phyloP scores from a whole-genome alignment of 2,888 invertebrate genomes.

The Aphelenchoides bicaudatus region DNA sequence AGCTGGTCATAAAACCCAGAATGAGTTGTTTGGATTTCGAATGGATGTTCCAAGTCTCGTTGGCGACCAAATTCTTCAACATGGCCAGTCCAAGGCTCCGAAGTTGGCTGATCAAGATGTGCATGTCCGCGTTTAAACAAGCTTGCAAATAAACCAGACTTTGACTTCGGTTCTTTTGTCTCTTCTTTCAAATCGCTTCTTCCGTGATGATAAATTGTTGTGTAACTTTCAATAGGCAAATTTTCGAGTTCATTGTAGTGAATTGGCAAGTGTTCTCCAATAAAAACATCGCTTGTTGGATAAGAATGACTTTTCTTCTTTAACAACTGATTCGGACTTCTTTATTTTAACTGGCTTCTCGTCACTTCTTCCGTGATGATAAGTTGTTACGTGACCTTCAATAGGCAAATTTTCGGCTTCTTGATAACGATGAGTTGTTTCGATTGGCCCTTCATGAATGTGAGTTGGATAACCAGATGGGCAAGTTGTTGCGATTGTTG shows the following conservation, averaged over 20 bases:
- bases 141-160: not conserved
- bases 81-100: no score
- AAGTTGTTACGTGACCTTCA: not conserved
- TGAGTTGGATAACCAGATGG: not conserved
- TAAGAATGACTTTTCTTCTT: not conserved
- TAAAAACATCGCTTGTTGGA: not conserved
- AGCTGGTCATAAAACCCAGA: no score
- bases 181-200: not conserved
- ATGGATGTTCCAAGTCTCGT: no score
- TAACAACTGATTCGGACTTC: not conserved
- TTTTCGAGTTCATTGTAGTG: not conserved
- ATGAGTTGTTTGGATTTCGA: no score
- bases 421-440: not conserved
- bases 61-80: no score
- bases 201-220: not conserved
- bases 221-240: not conserved
- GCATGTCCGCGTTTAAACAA: slow-evolving; percentile 1
- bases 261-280: not conserved
- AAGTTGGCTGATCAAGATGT: no score
- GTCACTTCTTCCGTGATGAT: not conserved
- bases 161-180: not conserved
- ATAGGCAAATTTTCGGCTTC: not conserved
- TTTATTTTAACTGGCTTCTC: not conserved
- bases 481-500: not conserved
- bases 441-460: not conserved